These are phyloP conservation scores for Sternotherus odoratus DNA, from an alignment of 2,797 vertebrate species.

Conservation along the genomic window DNA sequence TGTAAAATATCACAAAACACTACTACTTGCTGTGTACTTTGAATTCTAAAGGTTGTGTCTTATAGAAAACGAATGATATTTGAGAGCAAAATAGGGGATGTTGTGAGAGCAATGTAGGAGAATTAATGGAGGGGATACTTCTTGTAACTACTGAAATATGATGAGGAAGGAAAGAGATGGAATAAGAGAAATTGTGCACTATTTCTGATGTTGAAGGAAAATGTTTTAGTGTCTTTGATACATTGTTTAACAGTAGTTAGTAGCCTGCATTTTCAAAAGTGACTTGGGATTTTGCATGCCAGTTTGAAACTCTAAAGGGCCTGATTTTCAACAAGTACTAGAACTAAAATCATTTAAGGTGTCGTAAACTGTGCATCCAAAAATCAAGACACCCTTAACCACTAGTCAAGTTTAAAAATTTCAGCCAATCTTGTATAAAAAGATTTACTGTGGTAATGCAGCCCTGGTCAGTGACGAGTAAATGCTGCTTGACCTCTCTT, in stretches of 20 bases:
- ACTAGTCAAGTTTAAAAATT: not conserved
- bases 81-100: not conserved
- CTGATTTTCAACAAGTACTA: not conserved
- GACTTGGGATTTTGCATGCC: not conserved
- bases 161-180: not conserved
- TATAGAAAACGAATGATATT: not conserved
- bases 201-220: not conserved
- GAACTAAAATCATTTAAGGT: not conserved
- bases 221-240: not conserved
- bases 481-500: not conserved
- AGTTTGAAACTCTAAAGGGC: not conserved
- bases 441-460: not conserved
- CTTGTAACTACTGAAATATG: not conserved
- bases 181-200: not conserved
- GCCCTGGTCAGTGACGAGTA: accelerated
- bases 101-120: not conserved
- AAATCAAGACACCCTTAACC: not conserved
- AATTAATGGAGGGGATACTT: not conserved
- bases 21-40: not conserved
- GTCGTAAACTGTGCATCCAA: not conserved
- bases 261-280: not conserved
- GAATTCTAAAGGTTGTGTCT: not conserved
- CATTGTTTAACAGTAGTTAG: not conserved
- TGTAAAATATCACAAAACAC: not conserved
- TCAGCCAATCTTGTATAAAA: not conserved